Evolutionary conservation across 2,113 vertebrate genomes (phyloP).

Genomic region (Struthidea cinerea): DNA sequence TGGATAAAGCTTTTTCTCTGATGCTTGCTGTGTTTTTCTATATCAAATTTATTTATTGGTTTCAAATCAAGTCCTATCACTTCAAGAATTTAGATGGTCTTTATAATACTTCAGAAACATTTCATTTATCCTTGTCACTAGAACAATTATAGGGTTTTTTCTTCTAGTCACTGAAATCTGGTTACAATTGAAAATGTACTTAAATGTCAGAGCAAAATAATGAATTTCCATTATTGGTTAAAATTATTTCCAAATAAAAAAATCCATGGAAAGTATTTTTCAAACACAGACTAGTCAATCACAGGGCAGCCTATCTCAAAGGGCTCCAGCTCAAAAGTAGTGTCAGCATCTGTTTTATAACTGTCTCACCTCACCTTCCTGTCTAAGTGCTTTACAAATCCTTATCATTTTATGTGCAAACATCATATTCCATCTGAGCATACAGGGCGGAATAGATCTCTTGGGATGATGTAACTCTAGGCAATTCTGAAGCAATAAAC

Average conservation of each 20-base stretch:
- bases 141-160: background rate
- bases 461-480: slow-evolving; percentile 39
- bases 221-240: background rate
- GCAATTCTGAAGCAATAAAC: slow-evolving; percentile 37
- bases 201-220: slow-evolving; percentile 18
- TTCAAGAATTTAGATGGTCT: background rate
- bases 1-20: background rate
- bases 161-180: background rate
- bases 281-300: background rate
- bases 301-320: background rate
- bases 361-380: background rate
- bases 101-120: background rate
- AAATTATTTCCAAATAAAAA: slow-evolving; percentile 11
- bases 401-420: slow-evolving; percentile 39
- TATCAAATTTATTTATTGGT: background rate
- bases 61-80: background rate
- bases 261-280: background rate
- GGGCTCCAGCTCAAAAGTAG: background rate
- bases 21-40: background rate
- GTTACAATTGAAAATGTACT: background rate
- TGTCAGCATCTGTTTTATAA: slow-evolving; percentile 33
- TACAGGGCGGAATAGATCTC: slow-evolving; percentile 3
- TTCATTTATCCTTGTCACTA: slow-evolving; percentile 8
- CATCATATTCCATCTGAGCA: slow-evolving; percentile 34
- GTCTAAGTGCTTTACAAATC: slow-evolving; percentile 21